Evolutionary conservation across 2,797 vertebrate species (phyloP).

Genomic region (Paedocypris micromegethes): DNA sequence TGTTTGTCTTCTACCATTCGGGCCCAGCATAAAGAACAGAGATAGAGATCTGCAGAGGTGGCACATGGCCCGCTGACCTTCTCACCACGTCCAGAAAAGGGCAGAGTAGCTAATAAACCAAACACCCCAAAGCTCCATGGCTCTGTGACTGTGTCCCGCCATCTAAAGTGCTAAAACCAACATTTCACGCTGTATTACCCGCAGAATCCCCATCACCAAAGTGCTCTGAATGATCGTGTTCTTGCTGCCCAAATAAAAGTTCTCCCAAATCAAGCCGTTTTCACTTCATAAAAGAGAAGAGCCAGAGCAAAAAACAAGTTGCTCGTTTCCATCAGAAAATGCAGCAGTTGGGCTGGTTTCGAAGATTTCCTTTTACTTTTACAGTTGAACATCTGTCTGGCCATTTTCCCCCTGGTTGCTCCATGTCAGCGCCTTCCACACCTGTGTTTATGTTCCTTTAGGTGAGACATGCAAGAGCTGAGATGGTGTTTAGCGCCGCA

Average conservation of each 20-base stretch:
- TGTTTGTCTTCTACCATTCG: conserved; percentile 48
- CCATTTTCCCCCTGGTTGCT: conserved; percentile 39
- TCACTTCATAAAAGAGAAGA: neutral
- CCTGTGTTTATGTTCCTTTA: conserved; percentile 54
- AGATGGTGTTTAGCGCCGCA: conserved; percentile 40
- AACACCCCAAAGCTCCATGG: conserved; percentile 59
- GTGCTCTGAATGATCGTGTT: conserved; percentile 34
- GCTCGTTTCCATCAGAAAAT: no score
- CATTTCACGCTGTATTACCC: conserved; percentile 65
- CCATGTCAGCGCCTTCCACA: conserved; percentile 28
- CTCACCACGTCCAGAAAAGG: conserved; percentile 52
- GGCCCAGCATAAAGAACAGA: conserved; percentile 53
- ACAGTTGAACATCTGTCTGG: conserved; percentile 42
- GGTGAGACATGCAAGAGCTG: conserved; percentile 31
- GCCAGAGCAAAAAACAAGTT: no score
- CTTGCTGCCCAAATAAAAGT: conserved; percentile 26
- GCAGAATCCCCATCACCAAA: conserved; percentile 41
- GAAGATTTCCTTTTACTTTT: no score
- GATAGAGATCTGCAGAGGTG: conserved; percentile 71
- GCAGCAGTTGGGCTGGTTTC: no score
- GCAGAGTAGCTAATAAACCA: conserved; percentile 44
- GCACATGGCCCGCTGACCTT: conserved; percentile 59
- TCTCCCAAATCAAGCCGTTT: neutral
- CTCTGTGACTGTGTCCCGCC: conserved; percentile 52
- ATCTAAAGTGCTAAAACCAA: conserved; percentile 63